Evolutionary conservation across 2,888 invertebrate genomes (phyloP), one percentile per base, ranked within the genome.

Genomic region (Rambutsinella grinnellia): DNA sequence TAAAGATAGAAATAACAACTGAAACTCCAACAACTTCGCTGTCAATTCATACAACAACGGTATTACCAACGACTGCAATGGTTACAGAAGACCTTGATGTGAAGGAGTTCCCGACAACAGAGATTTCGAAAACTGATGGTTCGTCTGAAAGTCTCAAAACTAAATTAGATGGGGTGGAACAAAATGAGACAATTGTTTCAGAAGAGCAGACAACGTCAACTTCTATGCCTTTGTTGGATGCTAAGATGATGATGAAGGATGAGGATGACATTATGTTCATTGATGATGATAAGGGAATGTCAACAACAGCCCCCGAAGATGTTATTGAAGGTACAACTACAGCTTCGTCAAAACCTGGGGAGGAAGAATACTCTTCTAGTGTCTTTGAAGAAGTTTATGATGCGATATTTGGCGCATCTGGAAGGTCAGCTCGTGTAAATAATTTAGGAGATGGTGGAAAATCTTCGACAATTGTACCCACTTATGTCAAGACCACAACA

Each of bases 351-450:
- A 26, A 28, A 19, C 3, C n/a, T 46, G 28, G n/a, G 15, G 44
- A 26, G 5, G n/a, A n/a, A n/a, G n/a, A n/a, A n/a, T n/a, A n/a
- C n/a, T n/a, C n/a, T n/a, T n/a, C n/a, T n/a, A 21, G 47, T 49
- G 2, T 23, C 5, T 36, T 60, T 1, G 19, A 69, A 23, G 70
- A 62, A 27, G 47, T 62, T 46, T 70, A 62, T 10, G 60, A 70
- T 0, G 46, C 61, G 17, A 47, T 70, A 6, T 70, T 70, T 23
- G 69, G 69, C 1, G 3, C 54, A 15, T 26, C 67, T 27, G 58
- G 47, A 13, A n/a, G 36, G 8, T 60, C 68, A 21, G 36, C 51
- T 51, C 21, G 28, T 3, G 27, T 19, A 28, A 15, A 27, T 36
- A 2, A n/a, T n/a, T n/a, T n/a, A n/a, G n/a, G n/a, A n/a, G n/a